A percentile compares a stretch with the other conserved stretches of the same genome.
Evolutionary conservation across 1,140 invertebrate genomes (phyloP).

Genomic region (Andrena cerasifolii): DNA sequence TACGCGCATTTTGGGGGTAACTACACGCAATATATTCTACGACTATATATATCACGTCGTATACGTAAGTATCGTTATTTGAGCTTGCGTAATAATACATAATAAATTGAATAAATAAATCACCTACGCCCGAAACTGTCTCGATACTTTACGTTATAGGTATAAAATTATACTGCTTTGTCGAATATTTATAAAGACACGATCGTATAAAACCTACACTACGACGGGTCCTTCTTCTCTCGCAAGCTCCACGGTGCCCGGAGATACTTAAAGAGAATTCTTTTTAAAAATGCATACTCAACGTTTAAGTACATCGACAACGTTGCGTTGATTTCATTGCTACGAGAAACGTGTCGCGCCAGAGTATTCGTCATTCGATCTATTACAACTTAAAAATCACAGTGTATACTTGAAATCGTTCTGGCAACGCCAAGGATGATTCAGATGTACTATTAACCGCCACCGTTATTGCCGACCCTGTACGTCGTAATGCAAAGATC

Average conservation of each 20-base stretch:
- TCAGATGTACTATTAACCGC: slow-evolving; percentile 37
- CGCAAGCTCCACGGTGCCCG: slow-evolving; percentile 15
- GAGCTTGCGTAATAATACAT: slow-evolving; percentile 17
- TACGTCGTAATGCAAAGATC: slow-evolving; percentile 60
- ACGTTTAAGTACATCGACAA: slow-evolving; percentile 4
- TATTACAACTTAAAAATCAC: slow-evolving; percentile 52
- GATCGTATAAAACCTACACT: neutral
- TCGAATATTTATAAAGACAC: slow-evolving; percentile 1
- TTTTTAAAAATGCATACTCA: neutral
- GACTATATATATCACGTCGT: slow-evolving; percentile 23
- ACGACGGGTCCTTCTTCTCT: neutral
- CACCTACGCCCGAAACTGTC: neutral
- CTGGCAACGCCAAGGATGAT: slow-evolving; percentile 34
- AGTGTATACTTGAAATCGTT: slow-evolving; percentile 39
- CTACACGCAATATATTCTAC: neutral
- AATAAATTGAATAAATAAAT: slow-evolving; percentile 38
- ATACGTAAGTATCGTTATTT: slow-evolving; percentile 11
- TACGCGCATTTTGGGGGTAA: slow-evolving; percentile 10
- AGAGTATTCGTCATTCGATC: slow-evolving; percentile 36
- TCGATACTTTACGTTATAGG: neutral
- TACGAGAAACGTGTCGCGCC: neutral
- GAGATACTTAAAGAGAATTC: neutral
- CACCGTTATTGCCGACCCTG: slow-evolving; percentile 49
- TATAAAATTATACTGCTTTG: neutral
- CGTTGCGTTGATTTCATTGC: neutral